A percentile compares a stretch with the other conserved stretches of the same genome.
Conservation (phyloP, 2,888 invertebrate species). For the Dorcus parallelipipedus region DNA sequence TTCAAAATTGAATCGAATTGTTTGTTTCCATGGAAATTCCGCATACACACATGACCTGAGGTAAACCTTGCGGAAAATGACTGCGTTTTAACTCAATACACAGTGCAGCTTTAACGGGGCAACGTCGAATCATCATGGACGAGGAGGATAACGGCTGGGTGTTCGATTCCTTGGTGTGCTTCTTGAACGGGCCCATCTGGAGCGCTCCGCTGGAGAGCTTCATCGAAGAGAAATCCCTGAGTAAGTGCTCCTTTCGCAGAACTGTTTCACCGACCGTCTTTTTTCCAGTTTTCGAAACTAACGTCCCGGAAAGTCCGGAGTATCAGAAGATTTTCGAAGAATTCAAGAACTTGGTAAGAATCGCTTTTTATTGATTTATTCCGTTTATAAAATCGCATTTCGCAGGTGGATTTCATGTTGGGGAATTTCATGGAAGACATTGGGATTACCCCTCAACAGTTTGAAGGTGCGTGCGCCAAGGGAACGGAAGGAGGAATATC, state of each 20-base stretch:
- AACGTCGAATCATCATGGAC: slow-evolving; percentile 5
- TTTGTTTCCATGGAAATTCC: slow-evolving; percentile 9
- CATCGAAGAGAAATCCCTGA: slow-evolving; percentile 88
- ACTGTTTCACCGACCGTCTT: background rate
- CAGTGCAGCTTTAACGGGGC: too few species aligned
- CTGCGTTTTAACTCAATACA: background rate
- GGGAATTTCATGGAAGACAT: slow-evolving; percentile 92
- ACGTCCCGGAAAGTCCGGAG: slow-evolving; percentile 67
- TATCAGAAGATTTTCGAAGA: slow-evolving; percentile 78
- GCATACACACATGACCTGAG: slow-evolving; percentile 17
- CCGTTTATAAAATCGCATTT: background rate
- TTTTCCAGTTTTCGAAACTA: slow-evolving; percentile 81
- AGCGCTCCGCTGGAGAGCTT: slow-evolving; percentile 87
- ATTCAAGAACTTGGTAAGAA: slow-evolving; percentile 77
- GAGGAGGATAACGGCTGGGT: slow-evolving; percentile 78
- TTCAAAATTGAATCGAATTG: slow-evolving; percentile 8
- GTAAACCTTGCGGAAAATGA: slow-evolving; percentile 8
- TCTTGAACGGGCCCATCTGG: slow-evolving; percentile 90
- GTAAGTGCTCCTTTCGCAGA: slow-evolving; percentile 54
- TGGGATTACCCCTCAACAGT: slow-evolving; percentile 82
- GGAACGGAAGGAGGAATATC: slow-evolving; percentile 46
- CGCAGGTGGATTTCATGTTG: slow-evolving; percentile 81
- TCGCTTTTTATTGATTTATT: background rate
- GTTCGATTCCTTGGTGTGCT: slow-evolving; percentile 87
- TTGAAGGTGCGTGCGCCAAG: slow-evolving; percentile 72